These are phyloP conservation scores for Odontophorus gujanensis DNA, from an alignment of 2,113 vertebrate genomes.

Conservation along the genomic window DNA sequence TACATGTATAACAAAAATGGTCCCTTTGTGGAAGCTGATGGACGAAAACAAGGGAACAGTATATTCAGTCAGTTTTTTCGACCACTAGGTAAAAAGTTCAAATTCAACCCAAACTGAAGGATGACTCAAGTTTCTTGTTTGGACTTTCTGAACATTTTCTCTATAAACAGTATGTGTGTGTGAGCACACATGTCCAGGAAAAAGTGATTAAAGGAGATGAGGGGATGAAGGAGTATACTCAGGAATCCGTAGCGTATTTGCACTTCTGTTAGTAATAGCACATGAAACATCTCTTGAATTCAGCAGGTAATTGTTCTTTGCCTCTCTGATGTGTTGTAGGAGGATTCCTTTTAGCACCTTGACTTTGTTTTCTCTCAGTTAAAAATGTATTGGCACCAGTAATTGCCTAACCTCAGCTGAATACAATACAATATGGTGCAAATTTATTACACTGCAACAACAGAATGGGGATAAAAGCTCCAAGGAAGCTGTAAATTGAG, in stretches of 20 bases:
- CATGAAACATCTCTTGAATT: constrained; percentile 3
- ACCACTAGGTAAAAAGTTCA: constrained; percentile 73
- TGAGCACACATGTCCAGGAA: constrained; percentile 33
- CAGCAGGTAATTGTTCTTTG: neutral
- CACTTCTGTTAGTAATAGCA: neutral
- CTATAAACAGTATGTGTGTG: constrained; percentile 24
- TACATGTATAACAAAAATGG: constrained; percentile 66
- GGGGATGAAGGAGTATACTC: constrained; percentile 3
- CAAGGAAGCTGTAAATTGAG: neutral
- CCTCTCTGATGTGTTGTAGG: fast-evolving
- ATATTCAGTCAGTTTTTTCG: constrained; percentile 62
- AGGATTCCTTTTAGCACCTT: neutral
- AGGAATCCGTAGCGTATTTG: neutral
- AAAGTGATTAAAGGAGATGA: constrained; percentile 8
- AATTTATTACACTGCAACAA: neutral
- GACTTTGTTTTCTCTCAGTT: neutral
- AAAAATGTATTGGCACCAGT: neutral
- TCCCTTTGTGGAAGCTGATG: constrained; percentile 72
- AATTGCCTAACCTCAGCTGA: neutral
- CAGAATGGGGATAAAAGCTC: constrained; percentile 17
- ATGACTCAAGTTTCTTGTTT: constrained; percentile 60
- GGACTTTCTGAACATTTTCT: constrained; percentile 61
- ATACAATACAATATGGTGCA: neutral
- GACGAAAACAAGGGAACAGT: constrained; percentile 69
- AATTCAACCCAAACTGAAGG: constrained; percentile 50